These are phyloP conservation scores for Cnemophilus loriae DNA, from an alignment of 2,113 vertebrate species.

Conservation along the genomic window DNA sequence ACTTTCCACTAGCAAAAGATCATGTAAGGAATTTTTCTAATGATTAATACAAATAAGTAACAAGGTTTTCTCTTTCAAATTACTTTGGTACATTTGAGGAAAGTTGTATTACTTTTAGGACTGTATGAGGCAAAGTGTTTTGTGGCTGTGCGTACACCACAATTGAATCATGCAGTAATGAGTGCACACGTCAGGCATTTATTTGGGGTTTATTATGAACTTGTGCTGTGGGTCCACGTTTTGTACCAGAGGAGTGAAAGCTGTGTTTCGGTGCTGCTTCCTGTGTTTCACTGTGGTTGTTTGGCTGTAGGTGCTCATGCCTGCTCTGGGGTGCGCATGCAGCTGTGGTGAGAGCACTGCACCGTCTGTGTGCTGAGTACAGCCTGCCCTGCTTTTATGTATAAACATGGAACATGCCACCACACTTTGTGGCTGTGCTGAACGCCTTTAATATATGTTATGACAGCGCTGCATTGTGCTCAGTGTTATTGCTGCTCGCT, in stretches of 20 bases:
- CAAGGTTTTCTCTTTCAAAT: neutral
- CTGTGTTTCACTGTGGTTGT: accelerated
- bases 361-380: neutral
- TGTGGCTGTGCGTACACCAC: accelerated
- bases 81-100: neutral
- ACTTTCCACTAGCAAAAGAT: neutral
- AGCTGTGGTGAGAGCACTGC: neutral
- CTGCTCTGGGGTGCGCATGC: neutral
- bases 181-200: neutral
- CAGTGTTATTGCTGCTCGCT: neutral
- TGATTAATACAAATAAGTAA: neutral
- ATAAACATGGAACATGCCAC: neutral
- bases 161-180: neutral
- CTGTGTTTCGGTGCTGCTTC: accelerated
- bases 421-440: neutral
- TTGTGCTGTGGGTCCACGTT: neutral
- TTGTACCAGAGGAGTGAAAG: neutral
- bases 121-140: neutral
- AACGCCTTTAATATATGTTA: neutral
- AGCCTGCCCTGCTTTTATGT: neutral
- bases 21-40: neutral
- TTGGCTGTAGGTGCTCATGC: neutral
- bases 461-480: neutral
- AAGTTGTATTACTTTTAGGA: neutral
- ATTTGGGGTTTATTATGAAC: neutral